A percentile compares a stretch with the other conserved stretches of the same genome.
These are phyloP conservation scores for Drosophila hamatofila DNA, from an alignment of 2,888 invertebrate genomes.

Conservation along the genomic window DNA sequence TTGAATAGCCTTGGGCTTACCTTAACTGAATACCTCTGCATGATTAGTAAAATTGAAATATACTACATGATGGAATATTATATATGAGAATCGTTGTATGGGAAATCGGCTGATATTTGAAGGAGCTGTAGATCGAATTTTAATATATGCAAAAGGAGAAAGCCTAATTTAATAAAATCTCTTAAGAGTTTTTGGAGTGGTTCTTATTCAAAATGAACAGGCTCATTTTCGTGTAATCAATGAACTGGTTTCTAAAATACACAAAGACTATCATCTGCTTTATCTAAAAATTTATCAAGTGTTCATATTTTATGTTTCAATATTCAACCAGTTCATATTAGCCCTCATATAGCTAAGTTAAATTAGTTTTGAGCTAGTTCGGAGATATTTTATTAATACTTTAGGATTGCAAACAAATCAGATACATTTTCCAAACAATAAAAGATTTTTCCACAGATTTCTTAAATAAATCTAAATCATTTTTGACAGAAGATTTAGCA, in stretches of 20 bases:
- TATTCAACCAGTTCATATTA: background rate
- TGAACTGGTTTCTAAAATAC: background rate
- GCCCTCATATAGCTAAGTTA: no score
- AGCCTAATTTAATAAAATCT: background rate
- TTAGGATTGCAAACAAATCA: no score
- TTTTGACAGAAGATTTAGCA: no score
- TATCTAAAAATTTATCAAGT: background rate
- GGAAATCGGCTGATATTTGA: background rate
- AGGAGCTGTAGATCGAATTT: background rate
- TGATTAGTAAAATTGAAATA: background rate
- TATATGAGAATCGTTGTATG: background rate
- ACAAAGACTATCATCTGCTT: no score
- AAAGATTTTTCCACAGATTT: no score
- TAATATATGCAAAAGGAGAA: background rate
- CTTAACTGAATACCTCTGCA: background rate
- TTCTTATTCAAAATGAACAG: background rate
- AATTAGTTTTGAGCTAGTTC: no score
- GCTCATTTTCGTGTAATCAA: no score
- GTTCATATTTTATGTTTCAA: background rate
- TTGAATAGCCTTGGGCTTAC: constrained; percentile 1
- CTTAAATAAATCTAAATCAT: no score
- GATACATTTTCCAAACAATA: no score
- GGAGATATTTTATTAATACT: no score
- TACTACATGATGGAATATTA: background rate
- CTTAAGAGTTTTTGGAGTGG: background rate